Conservation (phyloP, 2,113 vertebrate genomes). For the Serilophus lunatus region DNA sequence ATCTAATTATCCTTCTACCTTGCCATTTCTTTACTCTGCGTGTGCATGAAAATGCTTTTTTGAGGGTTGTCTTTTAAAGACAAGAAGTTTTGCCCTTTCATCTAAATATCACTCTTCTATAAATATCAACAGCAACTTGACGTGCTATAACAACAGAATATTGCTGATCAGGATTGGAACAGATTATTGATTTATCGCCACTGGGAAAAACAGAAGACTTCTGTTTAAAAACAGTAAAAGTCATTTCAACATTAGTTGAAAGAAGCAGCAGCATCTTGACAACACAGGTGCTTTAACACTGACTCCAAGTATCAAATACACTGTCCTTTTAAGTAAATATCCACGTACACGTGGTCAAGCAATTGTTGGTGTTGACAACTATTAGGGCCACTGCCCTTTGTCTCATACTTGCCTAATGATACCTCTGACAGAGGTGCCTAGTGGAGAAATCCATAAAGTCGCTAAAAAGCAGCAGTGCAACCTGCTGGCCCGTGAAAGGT, state of each 20-base stretch:
- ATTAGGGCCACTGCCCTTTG: constrained; percentile 13
- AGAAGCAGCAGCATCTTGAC: background rate
- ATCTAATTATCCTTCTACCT: background rate
- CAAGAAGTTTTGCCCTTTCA: background rate
- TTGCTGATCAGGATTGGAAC: background rate
- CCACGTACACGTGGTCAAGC: background rate
- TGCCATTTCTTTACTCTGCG: background rate
- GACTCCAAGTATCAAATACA: background rate
- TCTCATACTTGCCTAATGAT: background rate
- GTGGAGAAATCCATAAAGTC: background rate
- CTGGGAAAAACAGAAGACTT: background rate
- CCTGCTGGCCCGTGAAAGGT: background rate
- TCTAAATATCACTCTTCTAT: background rate
- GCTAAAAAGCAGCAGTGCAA: background rate
- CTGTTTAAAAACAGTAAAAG: background rate
- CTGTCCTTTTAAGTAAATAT: background rate
- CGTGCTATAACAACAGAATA: background rate
- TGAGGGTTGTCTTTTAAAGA: background rate
- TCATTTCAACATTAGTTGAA: background rate
- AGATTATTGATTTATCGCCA: background rate
- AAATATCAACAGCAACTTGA: background rate
- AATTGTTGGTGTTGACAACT: background rate
- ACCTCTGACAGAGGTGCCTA: background rate
- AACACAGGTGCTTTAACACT: background rate
- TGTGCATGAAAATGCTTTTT: background rate